A percentile compares a stretch with the other conserved stretches of the same genome.
Evolutionary conservation across 2,797 vertebrate species (phyloP).

Genomic region (Podarcis lilfordi): DNA sequence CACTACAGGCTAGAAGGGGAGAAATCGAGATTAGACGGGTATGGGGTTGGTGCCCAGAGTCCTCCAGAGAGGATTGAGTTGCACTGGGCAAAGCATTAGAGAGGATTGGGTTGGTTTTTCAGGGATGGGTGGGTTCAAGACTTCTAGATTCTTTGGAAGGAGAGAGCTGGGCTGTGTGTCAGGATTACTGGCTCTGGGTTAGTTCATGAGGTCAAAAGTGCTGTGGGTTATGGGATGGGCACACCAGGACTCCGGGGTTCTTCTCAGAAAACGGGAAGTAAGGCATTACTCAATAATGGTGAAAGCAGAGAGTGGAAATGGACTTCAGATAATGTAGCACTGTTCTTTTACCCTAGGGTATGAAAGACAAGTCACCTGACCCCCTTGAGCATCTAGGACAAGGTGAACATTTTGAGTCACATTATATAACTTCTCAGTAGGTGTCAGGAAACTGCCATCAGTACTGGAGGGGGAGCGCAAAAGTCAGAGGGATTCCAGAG

Average conservation of each 20-base stretch:
- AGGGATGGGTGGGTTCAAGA: not conserved
- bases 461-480: no score
- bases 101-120: not conserved
- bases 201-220: not conserved
- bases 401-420: not conserved
- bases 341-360: no score
- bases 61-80: no score
- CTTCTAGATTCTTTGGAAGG: not conserved
- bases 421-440: not conserved
- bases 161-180: no score
- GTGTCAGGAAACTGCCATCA: no score
- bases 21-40: not conserved
- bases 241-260: not conserved
- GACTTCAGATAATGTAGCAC: not conserved
- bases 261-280: not conserved
- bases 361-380: no score
- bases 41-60: not conserved
- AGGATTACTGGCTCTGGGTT: not conserved
- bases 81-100: not conserved
- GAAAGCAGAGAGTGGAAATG: not conserved
- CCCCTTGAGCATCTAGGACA: no score
- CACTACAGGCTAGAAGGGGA: not conserved
- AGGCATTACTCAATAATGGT: not conserved
- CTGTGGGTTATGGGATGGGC: not conserved
- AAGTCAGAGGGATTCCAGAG: no score